Base-by-base conservation (phyloP, 2,113 vertebrate species). In the Irena cyanogastra region DNA sequence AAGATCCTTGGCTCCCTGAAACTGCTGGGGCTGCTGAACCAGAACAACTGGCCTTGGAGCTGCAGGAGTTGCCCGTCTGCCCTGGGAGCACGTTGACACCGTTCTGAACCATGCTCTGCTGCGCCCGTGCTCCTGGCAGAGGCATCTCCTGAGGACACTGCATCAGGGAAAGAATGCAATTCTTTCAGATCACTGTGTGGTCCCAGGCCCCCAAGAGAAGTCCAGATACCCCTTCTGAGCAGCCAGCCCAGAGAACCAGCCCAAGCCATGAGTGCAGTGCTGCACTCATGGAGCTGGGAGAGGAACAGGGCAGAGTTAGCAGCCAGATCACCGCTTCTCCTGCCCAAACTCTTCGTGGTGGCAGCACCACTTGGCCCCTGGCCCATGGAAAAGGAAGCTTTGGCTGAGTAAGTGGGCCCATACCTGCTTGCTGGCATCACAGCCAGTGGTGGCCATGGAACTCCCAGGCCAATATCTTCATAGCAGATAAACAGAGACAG, bases 81-180 rank as follows among this genome's bases (percentile, higher is more conserved):
- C 70, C 66, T 11, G 33, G 39, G 22, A 83, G 35, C 26, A n/a
- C 11, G 1, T 0, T 7, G 8, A 83, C 56, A 41, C 10, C 0
- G 2, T 84, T 75, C 27, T 2, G 2, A 65, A 66, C 69, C 49
- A 15, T 4, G 49, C 31, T 52, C n/a, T 10, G 35, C 65, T 76
- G 45, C 0, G 0, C 61, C 66, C 2, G 0, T 9, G 44, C 35
- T 81, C 47, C 68, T 2, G 16, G 52, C n/a, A 60, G 0, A 0
- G 50, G 20, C 70, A 71, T 20, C 52, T 22, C 39, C 3, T 10
- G 5, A 15, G 15, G 18, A 69, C n/a, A 23, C 54, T 33, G 24
- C 13, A 39, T 4, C 14, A 41, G 8, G 42, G 28, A 61, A 85
- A 57, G 5, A 53, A 56, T 33, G 59, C 5, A 10, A 8, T 15